phyloP scores from a whole-genome alignment of 2,113 vertebrate species.

The Corydoras sp. region DNA sequence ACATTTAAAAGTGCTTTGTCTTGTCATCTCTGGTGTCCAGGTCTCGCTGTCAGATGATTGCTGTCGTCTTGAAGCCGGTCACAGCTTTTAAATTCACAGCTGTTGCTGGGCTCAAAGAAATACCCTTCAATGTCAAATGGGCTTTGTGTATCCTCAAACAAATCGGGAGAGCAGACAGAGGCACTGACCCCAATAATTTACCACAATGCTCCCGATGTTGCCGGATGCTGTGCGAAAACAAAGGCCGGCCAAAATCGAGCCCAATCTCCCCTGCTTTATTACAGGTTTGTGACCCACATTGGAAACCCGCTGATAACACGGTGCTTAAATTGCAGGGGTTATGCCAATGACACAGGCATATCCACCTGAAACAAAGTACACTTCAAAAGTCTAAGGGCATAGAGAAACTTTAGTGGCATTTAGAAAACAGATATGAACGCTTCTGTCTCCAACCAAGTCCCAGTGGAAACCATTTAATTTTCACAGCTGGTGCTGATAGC shows the following conservation, averaged over 20 bases:
- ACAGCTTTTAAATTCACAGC: slow-evolving; percentile 62
- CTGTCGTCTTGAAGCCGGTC: slow-evolving; percentile 46
- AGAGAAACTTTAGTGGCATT: not conserved
- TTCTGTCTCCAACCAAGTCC: not conserved
- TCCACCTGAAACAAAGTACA: slow-evolving; percentile 55
- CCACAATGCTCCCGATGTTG: slow-evolving; percentile 66
- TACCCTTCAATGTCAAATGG: slow-evolving; percentile 70
- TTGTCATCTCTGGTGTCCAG: slow-evolving; percentile 20
- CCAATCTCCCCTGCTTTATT: slow-evolving; percentile 68
- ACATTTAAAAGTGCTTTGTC: slow-evolving; percentile 17
- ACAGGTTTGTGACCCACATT: slow-evolving; percentile 70
- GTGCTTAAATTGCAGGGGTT: slow-evolving; percentile 62
- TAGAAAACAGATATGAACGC: not conserved
- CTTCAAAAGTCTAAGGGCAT: slow-evolving; percentile 37
- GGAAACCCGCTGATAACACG: slow-evolving; percentile 57
- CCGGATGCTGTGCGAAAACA: slow-evolving; percentile 60
- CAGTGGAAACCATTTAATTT: not conserved
- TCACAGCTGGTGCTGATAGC: slow-evolving; percentile 23
- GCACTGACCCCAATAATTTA: slow-evolving; percentile 75
- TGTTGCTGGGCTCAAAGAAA: slow-evolving; percentile 57
- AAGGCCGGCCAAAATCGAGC: slow-evolving; percentile 59
- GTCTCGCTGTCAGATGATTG: slow-evolving; percentile 47
- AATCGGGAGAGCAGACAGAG: slow-evolving; percentile 68
- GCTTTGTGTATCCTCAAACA: slow-evolving; percentile 68
- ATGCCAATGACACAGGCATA: slow-evolving; percentile 61